Evolutionary conservation across 92 coral and sea anemone species (phyloP).

Genomic region (Ricordea florida): DNA sequence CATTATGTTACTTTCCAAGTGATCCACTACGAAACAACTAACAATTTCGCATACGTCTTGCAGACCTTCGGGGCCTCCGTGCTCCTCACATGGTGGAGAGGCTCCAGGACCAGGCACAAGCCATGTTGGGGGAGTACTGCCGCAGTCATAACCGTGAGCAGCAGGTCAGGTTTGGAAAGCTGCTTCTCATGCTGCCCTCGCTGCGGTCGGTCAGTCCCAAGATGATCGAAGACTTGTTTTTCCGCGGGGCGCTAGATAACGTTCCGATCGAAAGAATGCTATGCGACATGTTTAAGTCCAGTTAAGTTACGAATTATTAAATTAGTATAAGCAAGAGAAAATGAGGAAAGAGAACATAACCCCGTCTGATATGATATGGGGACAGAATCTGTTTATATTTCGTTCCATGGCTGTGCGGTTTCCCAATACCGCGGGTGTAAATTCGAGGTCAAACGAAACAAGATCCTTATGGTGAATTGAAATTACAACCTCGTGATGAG

Average conservation of each 20-base stretch:
- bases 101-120: constrained; percentile 97
- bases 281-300: constrained; percentile 97
- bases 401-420: no score
- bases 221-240: constrained; percentile 95
- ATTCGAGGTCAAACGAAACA: no score
- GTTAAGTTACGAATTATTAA: no score
- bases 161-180: constrained; percentile 96
- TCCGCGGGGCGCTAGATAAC: constrained; percentile 88
- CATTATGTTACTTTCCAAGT: no score
- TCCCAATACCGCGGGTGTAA: no score
- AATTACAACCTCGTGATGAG: no score
- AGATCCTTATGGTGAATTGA: no score
- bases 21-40: no score
- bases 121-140: constrained; percentile 96
- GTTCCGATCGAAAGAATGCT: constrained; percentile 97
- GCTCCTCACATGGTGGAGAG: constrained; percentile 95
- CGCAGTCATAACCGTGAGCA: constrained; percentile 80
- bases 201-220: constrained; percentile 92
- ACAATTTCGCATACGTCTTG: not conserved
- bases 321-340: no score
- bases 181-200: constrained; percentile 87
- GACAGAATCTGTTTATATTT: no score
- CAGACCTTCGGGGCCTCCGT: constrained; percentile 96
- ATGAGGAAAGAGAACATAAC: no score
- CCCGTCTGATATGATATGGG: no score